phyloP scores from a whole-genome alignment of 2,113 vertebrate genomes.

The Hippolais icterina region DNA sequence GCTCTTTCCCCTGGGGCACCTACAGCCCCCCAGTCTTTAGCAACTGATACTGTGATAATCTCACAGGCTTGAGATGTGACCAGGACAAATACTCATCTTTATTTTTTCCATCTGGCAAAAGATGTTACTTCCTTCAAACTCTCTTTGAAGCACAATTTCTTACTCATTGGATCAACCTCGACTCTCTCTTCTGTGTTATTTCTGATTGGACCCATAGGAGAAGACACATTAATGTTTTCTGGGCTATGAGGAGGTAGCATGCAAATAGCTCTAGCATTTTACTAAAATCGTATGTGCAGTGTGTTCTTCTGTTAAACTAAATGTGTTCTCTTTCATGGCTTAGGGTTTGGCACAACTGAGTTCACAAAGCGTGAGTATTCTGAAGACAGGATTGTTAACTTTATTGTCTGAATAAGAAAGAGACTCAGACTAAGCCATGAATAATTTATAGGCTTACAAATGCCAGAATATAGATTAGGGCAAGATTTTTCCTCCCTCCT shows the following conservation, averaged over 20 bases:
- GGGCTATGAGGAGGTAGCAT: not conserved
- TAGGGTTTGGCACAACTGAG: not conserved
- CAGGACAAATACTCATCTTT: not conserved
- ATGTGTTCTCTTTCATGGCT: not conserved
- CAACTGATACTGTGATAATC: not conserved
- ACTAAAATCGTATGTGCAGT: accelerated
- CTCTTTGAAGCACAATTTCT: not conserved
- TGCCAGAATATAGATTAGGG: not conserved
- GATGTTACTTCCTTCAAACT: accelerated
- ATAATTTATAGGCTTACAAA: not conserved
- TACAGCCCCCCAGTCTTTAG: not conserved
- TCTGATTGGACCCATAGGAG: not conserved
- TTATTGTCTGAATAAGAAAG: not conserved
- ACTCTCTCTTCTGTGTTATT: not conserved
- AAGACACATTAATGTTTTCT: not conserved
- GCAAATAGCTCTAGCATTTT: not conserved
- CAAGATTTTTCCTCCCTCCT: not conserved
- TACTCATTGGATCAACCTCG: not conserved
- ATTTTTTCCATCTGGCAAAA: not conserved
- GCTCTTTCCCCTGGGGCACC: not conserved
- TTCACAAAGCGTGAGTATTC: not conserved
- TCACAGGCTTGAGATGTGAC: not conserved
- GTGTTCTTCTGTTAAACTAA: not conserved
- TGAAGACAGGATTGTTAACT: not conserved
- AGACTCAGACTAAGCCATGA: not conserved